Conservation (phyloP, 1,140 invertebrate species). For the Drosophila bocqueti region DNA sequence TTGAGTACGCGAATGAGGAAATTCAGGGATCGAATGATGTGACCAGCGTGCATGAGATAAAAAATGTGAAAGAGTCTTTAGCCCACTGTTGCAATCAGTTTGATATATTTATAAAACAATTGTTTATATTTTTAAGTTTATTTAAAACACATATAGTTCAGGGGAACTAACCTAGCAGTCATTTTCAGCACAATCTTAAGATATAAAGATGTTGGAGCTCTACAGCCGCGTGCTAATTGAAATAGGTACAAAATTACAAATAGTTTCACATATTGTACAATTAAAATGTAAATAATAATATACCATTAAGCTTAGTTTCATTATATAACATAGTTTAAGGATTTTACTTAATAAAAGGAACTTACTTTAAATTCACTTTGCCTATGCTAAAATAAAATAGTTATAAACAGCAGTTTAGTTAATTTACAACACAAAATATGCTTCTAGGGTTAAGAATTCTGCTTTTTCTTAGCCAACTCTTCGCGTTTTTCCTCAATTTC, state of each 20-base stretch:
- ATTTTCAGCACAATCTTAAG: neutral
- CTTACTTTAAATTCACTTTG: no score
- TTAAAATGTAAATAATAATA: neutral
- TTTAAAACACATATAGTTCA: neutral
- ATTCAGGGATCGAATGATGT: conserved; percentile 12
- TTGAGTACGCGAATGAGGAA: neutral
- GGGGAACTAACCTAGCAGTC: neutral
- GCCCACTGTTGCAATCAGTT: neutral
- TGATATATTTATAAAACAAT: neutral
- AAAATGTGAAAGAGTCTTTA: neutral
- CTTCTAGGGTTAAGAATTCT: conserved; percentile 4
- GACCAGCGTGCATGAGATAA: neutral
- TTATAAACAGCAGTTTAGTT: neutral
- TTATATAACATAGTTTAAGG: neutral
- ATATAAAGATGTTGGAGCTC: neutral
- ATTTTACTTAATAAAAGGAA: neutral
- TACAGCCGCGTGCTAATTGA: neutral
- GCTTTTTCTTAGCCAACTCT: neutral
- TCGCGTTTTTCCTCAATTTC: conserved; percentile 21
- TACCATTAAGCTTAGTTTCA: neutral
- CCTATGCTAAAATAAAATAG: neutral
- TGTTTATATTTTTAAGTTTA: neutral
- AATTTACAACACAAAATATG: no score
- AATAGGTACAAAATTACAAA: neutral
- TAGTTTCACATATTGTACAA: neutral